These are phyloP conservation scores for Muntiacus reevesi DNA, from an alignment of 2,113 vertebrate species.

Conservation along the genomic window DNA sequence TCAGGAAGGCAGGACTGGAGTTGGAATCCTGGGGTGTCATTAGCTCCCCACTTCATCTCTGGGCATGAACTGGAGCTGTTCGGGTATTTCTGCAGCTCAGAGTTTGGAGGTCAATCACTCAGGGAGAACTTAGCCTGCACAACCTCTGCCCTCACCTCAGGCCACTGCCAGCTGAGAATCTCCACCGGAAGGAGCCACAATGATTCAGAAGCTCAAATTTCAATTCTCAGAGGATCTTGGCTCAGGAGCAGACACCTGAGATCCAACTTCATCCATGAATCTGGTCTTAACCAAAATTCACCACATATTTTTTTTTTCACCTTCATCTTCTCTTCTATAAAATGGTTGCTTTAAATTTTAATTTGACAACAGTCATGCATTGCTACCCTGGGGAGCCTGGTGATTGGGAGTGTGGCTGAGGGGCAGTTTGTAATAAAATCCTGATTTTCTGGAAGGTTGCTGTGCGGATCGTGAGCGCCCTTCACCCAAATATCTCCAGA, in stretches of 20 bases:
- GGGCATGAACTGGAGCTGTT: no score
- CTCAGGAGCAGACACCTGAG: neutral
- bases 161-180: neutral
- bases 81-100: neutral
- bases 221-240: neutral
- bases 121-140: accelerated
- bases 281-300: neutral
- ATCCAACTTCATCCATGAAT: neutral
- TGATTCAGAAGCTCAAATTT: neutral
- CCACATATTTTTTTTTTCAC: accelerated
- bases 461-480: accelerated
- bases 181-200: accelerated
- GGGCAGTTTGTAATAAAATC: neutral
- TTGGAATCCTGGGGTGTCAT: neutral
- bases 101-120: neutral
- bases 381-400: neutral
- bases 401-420: neutral
- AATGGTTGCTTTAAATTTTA: neutral
- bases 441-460: neutral
- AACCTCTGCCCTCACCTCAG: no score
- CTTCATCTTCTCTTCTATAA: neutral
- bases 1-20: neutral
- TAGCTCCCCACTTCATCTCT: neutral
- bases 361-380: accelerated
- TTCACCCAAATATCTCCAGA: accelerated